Percentiles rank a stretch among this genome's conserved stretches.
phyloP scores from a whole-genome alignment of 1,140 invertebrate genomes.

The Drosophila triauraria region DNA sequence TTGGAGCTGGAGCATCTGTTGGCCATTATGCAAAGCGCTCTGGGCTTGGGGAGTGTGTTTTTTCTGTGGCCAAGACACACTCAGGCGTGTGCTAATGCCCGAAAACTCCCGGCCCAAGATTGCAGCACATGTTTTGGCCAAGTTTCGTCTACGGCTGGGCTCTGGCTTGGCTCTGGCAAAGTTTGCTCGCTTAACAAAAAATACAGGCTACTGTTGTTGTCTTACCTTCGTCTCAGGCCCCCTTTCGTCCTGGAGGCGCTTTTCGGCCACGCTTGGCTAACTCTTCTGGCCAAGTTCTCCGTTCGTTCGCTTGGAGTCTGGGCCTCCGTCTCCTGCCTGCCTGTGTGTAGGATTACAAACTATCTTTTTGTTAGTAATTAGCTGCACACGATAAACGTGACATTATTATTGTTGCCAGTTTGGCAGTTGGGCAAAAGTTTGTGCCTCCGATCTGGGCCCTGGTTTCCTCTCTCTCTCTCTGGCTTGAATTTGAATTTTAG shows the following conservation, averaged over 20 bases:
- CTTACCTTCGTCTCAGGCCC: neutral
- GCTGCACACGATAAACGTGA: constrained; percentile 83
- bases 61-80: constrained; percentile 61
- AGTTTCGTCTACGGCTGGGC: constrained; percentile 38
- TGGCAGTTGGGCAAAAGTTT: constrained; percentile 68
- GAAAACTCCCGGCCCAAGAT: constrained; percentile 69
- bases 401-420: constrained; percentile 81
- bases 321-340: neutral
- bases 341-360: constrained; percentile 77
- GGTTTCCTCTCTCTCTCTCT: too few relatives aligned
- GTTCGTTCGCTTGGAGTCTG: neutral
- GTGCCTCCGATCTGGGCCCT: constrained; percentile 12
- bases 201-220: constrained; percentile 52
- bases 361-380: constrained; percentile 84
- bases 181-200: constrained; percentile 36
- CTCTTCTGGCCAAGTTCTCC: constrained; percentile 35
- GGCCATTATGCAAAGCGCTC: constrained; percentile 12
- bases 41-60: neutral
- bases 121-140: constrained; percentile 77
- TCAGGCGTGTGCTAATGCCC: constrained; percentile 78
- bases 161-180: constrained; percentile 24
- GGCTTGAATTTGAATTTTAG: constrained; percentile 63
- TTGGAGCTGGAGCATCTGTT: constrained; percentile 26
- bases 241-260: constrained; percentile 65
- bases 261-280: constrained; percentile 71